Conservation (phyloP, 2,888 invertebrate species). For the Tineola bisselliella region DNA sequence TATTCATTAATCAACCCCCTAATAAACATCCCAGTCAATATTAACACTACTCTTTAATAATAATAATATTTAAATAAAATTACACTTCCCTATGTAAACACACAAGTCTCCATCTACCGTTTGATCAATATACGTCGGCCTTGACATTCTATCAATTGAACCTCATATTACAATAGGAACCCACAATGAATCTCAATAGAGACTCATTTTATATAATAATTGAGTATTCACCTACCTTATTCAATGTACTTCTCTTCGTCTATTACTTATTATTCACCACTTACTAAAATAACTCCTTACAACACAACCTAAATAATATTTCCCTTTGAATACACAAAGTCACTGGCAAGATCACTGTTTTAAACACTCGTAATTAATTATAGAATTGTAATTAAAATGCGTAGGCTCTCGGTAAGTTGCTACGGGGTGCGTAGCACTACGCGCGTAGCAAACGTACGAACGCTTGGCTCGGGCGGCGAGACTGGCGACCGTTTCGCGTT, state of each 20-base stretch:
- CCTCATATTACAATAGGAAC: conserved; percentile 15
- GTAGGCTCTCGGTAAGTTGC: conserved; percentile 13
- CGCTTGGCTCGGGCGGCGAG: background rate
- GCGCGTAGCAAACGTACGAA: conserved; percentile 29
- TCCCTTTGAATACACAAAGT: background rate
- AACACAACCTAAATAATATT: background rate
- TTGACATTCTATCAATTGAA: conserved; percentile 39
- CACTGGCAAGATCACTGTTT: conserved; percentile 25
- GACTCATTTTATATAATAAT: conserved; percentile 33
- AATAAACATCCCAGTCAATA: too few relatives aligned
- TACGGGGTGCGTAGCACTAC: conserved; percentile 36
- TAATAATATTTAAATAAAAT: background rate
- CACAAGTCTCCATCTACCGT: conserved; percentile 18
- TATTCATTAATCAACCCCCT: too few relatives aligned
- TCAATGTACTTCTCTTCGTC: background rate
- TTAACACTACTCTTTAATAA: background rate
- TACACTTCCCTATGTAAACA: background rate
- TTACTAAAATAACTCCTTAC: background rate
- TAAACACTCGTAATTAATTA: conserved; percentile 11
- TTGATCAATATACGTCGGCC: conserved; percentile 59
- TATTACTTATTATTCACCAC: conserved; percentile 10
- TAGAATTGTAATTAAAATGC: background rate
- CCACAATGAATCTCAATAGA: conserved; percentile 26
- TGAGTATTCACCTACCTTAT: conserved; percentile 25
- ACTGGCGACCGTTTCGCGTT: conserved; percentile 5